Evolutionary conservation across 2,888 invertebrate genomes (phyloP).

Genomic region (Pandemis corylana): DNA sequence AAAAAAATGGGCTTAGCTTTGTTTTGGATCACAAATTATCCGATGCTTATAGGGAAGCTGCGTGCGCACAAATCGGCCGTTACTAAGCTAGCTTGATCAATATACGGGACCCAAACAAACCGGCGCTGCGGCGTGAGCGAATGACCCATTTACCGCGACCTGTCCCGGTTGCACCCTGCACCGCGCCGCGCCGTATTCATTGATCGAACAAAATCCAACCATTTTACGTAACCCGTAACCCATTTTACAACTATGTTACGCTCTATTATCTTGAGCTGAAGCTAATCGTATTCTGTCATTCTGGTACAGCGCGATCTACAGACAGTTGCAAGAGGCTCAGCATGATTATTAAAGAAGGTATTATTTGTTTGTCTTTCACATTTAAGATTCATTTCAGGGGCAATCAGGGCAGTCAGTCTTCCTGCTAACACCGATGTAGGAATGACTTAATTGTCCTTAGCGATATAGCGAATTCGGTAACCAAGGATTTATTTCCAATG

Average conservation of each 20-base stretch:
- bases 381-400: no score
- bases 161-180: constrained; percentile 46
- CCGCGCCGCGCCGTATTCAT: constrained; percentile 25
- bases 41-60: constrained; percentile 52
- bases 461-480: background rate
- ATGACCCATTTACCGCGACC: constrained; percentile 74
- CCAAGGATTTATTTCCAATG: background rate
- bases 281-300: background rate
- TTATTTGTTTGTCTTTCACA: background rate
- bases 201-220: constrained; percentile 26
- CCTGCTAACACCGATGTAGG: no score
- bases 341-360: background rate
- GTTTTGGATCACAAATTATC: background rate
- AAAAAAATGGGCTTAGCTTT: background rate
- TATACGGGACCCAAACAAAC: constrained; percentile 82
- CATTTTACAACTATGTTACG: constrained; percentile 19
- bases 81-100: constrained; percentile 64
- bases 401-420: no score
- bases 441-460: no score
- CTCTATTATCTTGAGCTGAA: background rate
- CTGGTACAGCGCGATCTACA: background rate
- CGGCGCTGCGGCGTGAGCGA: constrained; percentile 70
- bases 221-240: constrained; percentile 33
- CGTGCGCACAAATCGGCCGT: constrained; percentile 67
- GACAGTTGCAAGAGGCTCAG: background rate